These are phyloP conservation scores for Eupeodes latifasciatus DNA, from an alignment of 2,888 invertebrate species.

Conservation along the genomic window DNA sequence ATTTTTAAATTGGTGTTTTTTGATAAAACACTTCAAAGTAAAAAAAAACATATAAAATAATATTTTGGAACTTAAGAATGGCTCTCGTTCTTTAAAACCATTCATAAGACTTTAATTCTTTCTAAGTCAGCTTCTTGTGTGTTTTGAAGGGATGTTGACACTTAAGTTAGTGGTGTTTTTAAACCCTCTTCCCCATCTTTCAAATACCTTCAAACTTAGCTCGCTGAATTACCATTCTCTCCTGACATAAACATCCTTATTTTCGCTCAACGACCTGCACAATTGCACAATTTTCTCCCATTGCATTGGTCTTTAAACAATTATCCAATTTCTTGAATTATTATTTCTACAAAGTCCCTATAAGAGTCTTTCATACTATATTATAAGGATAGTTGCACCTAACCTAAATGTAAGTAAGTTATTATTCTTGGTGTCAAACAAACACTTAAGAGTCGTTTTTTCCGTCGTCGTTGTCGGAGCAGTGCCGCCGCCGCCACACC, in stretches of 20 bases:
- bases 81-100: no score
- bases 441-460: conserved; percentile 33
- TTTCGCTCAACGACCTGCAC: neutral
- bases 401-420: conserved; percentile 41
- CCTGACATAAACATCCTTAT: neutral
- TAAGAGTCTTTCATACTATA: conserved; percentile 6
- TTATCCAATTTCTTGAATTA: conserved; percentile 32
- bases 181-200: no score
- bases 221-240: neutral
- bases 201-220: no score
- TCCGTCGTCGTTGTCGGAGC: neutral
- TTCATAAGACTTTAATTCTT: no score
- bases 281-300: neutral
- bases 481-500: no score
- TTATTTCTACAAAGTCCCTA: neutral
- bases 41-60: no score
- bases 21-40: no score
- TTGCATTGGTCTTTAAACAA: conserved; percentile 37
- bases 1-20: no score
- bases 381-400: neutral
- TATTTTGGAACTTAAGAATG: no score
- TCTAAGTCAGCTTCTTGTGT: no score
- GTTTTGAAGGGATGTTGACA: no score
- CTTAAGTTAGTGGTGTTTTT: no score
- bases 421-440: conserved; percentile 71